These are phyloP conservation scores for Drosophila sucinea DNA, from an alignment of 1,140 invertebrate genomes.

Conservation along the genomic window DNA sequence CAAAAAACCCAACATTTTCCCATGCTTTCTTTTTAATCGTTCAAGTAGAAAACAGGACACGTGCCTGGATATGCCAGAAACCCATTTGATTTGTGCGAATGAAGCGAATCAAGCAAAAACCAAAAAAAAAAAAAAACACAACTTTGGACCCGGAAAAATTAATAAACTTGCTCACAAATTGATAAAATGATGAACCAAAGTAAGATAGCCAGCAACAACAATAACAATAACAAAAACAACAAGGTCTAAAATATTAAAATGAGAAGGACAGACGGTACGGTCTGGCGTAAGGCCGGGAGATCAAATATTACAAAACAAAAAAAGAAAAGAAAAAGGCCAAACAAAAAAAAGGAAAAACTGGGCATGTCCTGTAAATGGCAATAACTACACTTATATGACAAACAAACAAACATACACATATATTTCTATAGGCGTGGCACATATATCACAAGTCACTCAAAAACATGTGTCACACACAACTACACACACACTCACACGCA, in stretches of 20 bases:
- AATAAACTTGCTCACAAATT: conserved; percentile 69
- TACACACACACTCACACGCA: conserved; percentile 11
- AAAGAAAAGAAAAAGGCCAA: conserved; percentile 25
- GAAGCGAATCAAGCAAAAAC: not conserved
- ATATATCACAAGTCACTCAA: conserved; percentile 65
- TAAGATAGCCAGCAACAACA: conserved; percentile 26
- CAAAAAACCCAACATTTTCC: not conserved
- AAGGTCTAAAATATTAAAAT: conserved; percentile 25
- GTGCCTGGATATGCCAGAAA: conserved; percentile 4
- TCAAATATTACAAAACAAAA: conserved; percentile 6
- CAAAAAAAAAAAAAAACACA: conserved; percentile 23
- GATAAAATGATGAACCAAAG: conserved; percentile 51
- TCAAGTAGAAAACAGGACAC: conserved; percentile 13
- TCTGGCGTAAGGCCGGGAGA: not conserved
- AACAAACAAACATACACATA: not conserved
- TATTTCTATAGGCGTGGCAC: conserved; percentile 45
- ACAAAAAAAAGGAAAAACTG: conserved; percentile 25
- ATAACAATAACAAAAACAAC: conserved; percentile 17
- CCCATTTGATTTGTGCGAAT: conserved; percentile 59
- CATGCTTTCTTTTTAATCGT: conserved; percentile 24
- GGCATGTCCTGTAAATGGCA: conserved; percentile 46
- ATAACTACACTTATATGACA: not conserved
- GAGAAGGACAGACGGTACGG: not conserved
- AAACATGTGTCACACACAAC: conserved; percentile 52
- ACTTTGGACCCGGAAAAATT: conserved; percentile 56